Base-by-base conservation (phyloP, 2,888 invertebrate species). In the Fabriciana adippe region DNA sequence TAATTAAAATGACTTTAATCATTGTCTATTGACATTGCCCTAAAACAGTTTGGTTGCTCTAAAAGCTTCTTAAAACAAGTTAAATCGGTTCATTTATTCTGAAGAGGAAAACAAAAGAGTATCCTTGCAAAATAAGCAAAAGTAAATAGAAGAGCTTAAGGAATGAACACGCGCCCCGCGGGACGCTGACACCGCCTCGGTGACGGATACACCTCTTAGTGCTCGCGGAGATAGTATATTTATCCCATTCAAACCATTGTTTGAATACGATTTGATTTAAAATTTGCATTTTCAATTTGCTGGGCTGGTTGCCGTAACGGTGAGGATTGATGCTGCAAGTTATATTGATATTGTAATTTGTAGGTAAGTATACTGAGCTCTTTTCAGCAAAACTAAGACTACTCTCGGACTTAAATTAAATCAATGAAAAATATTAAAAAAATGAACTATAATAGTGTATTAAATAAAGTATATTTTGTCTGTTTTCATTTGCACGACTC, bases 41-140 rank as follows among this genome's bases (percentile, higher is more conserved):
- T 26, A 11, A 21, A 47, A 16, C 55, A 16, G 15, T 47, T 35
- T 31, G 13, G 11, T 35, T 3, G 18, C 16, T 55, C 35, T 15
- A 13, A 55, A 41, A 13, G 41, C 55, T 26, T 59, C 47, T 48
- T n/a, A 51, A 51, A 51, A 35, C 51, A 51, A 61, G 8, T 16
- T 50, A 61, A 61, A 61, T 61, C 41, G 61, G 31, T 50, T 51
- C 61, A 61, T 61, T 61, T 61, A 61, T 51, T 61, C 51, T 4
- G 35, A 51, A 16, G 41, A 47, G 31, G 51, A 35, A 48, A 51
- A 61, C 61, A 53, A 61, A 51, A 51, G 50, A n/a, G 16, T 51
- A 51, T 11, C 11, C 48, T 15, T 16, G 26, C 16, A 48, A 13
- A 59, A 59, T 48, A 26, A 59, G 48, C 47, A 48, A 59, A 59